phyloP scores from a whole-genome alignment of 2,113 vertebrate genomes.

The Stercorarius parasiticus region DNA sequence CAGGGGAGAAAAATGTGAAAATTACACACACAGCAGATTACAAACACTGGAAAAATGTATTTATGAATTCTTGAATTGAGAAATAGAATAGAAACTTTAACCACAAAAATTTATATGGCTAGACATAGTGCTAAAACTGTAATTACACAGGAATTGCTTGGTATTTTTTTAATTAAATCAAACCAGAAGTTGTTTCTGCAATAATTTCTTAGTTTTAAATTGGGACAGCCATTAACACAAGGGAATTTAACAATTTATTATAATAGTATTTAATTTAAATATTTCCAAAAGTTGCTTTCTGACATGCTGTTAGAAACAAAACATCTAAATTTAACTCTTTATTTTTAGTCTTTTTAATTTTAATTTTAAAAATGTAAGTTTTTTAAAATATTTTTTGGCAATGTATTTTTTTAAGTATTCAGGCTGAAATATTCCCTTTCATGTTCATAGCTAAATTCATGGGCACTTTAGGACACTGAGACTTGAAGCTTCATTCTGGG shows the following conservation, averaged over 20 bases:
- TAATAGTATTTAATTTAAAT: not conserved
- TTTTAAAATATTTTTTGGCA: rapidly evolving
- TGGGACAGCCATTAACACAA: not conserved
- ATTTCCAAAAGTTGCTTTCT: not conserved
- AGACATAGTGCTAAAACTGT: not conserved
- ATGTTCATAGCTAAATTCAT: not conserved
- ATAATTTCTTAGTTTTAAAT: not conserved
- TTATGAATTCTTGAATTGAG: not conserved
- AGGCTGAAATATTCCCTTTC: not conserved
- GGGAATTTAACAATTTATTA: not conserved
- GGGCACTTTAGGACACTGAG: not conserved
- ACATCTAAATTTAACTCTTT: not conserved
- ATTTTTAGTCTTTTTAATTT: not conserved
- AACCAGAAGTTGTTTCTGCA: not conserved
- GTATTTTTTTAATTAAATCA: not conserved
- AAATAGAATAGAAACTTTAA: not conserved
- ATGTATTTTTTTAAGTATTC: not conserved
- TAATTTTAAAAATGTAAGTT: rapidly evolving
- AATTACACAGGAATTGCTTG: not conserved
- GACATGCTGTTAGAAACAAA: not conserved
- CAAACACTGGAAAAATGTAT: not conserved
- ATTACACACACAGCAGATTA: not conserved
- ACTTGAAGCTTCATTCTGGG: not conserved
- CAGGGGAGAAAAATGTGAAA: not conserved
- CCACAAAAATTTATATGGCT: not conserved